These are phyloP conservation scores for Augiades crinisus DNA, from an alignment of 2,888 invertebrate species.

Conservation along the genomic window DNA sequence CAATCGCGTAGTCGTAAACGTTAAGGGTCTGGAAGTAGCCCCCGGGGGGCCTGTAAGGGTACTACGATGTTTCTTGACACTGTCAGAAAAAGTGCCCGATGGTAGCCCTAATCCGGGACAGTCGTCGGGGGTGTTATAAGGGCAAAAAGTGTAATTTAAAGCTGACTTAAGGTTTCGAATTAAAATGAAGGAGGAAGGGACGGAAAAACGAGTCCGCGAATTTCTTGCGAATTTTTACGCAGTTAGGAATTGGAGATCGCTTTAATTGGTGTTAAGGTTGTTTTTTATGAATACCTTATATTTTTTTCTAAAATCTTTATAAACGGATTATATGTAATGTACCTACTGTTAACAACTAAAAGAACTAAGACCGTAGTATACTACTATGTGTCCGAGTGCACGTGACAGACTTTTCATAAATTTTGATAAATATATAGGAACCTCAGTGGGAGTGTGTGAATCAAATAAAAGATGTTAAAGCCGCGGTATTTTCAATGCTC, in stretches of 20 bases:
- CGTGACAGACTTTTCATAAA: too few relatives aligned
- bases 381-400: too few relatives aligned
- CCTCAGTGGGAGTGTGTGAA: too few relatives aligned
- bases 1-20: conserved; percentile 85
- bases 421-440: too few relatives aligned
- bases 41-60: conserved; percentile 80
- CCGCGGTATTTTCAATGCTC: too few relatives aligned
- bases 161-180: conserved; percentile 79
- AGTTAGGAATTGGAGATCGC: not conserved
- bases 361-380: too few relatives aligned
- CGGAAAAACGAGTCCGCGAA: conserved; percentile 20
- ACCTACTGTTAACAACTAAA: too few relatives aligned
- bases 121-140: conserved; percentile 73
- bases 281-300: not conserved
- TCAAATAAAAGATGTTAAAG: too few relatives aligned
- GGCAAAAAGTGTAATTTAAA: conserved; percentile 79
- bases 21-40: conserved; percentile 81
- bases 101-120: conserved; percentile 69
- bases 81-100: conserved; percentile 70
- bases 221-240: conserved; percentile 17
- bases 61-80: conserved; percentile 74
- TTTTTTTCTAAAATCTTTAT: too few relatives aligned
- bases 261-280: not conserved
- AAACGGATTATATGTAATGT: too few relatives aligned
- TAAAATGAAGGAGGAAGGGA: conserved; percentile 66